Evolutionary conservation across 2,888 invertebrate species (phyloP).

Genomic region (Drosophila rubida): DNA sequence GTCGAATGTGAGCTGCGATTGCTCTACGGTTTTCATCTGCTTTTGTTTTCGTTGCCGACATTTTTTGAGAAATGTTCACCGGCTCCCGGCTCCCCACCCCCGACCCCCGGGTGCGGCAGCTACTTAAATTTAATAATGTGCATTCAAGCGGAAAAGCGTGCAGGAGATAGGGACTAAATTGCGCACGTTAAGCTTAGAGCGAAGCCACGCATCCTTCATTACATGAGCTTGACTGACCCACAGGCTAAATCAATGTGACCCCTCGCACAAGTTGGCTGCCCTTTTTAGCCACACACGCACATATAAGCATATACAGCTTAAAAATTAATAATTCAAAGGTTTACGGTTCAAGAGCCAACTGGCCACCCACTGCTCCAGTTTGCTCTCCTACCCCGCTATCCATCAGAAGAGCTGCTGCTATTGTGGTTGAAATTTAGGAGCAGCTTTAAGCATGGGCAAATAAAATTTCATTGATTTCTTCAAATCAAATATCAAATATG

Average conservation of each 20-base stretch:
- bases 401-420: constrained; percentile 2
- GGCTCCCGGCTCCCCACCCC: too few relatives aligned
- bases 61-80: constrained; percentile 40
- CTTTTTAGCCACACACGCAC: constrained; percentile 48
- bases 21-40: not conserved
- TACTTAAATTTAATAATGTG: constrained; percentile 74
- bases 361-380: not conserved
- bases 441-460: constrained; percentile 35
- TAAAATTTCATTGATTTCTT: constrained; percentile 61
- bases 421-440: constrained; percentile 10
- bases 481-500: constrained; percentile 41
- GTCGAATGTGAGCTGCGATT: constrained; percentile 27
- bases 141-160: constrained; percentile 58
- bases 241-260: constrained; percentile 72
- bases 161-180: constrained; percentile 49
- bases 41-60: constrained; percentile 2
- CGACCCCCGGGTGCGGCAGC: constrained; percentile 45
- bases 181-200: constrained; percentile 42
- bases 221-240: constrained; percentile 71
- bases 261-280: constrained; percentile 41
- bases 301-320: constrained; percentile 54
- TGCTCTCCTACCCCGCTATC: too few relatives aligned
- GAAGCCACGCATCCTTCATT: constrained; percentile 43
- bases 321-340: constrained; percentile 79
- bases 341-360: constrained; percentile 62